phyloP scores from a whole-genome alignment of 2,113 vertebrate species.

The Trichomycterus rosablanca region DNA sequence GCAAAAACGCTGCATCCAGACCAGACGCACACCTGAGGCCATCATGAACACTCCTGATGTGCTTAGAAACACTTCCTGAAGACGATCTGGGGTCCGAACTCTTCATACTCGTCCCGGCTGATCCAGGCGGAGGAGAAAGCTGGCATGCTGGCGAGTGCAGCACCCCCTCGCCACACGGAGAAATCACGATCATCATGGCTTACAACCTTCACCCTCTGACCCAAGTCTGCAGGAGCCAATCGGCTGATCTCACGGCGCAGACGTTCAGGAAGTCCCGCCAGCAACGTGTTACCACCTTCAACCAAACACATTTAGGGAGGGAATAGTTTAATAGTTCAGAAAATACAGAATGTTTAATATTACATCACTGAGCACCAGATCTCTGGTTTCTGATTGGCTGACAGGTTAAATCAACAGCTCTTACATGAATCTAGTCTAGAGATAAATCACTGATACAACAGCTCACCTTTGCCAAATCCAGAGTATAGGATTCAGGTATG shows the following conservation, averaged over 20 bases:
- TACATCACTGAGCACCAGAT: too few relatives aligned
- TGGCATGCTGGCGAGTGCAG: constrained; percentile 56
- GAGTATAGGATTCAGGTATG: too few relatives aligned
- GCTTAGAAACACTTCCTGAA: constrained; percentile 71
- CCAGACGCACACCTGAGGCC: neutral
- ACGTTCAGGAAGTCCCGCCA: constrained; percentile 60
- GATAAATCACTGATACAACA: too few relatives aligned
- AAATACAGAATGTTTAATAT: too few relatives aligned
- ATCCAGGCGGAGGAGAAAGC: constrained; percentile 60
- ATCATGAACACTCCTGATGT: neutral
- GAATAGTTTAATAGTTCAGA: neutral
- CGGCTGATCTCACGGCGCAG: constrained; percentile 56
- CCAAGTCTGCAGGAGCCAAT: constrained; percentile 45
- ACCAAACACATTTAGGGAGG: neutral
- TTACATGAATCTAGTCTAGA: too few relatives aligned
- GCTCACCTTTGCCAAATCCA: too few relatives aligned
- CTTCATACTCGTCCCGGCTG: constrained; percentile 62
- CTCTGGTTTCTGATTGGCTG: too few relatives aligned
- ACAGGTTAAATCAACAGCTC: too few relatives aligned
- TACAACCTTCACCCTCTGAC: constrained; percentile 45
- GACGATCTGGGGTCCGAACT: constrained; percentile 62
- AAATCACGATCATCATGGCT: constrained; percentile 61
- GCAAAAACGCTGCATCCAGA: neutral
- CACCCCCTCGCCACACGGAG: constrained; percentile 66
- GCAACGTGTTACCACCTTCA: constrained; percentile 68